These are phyloP conservation scores for Metallyticus violacea DNA, from an alignment of 2,888 invertebrate genomes.

Conservation along the genomic window DNA sequence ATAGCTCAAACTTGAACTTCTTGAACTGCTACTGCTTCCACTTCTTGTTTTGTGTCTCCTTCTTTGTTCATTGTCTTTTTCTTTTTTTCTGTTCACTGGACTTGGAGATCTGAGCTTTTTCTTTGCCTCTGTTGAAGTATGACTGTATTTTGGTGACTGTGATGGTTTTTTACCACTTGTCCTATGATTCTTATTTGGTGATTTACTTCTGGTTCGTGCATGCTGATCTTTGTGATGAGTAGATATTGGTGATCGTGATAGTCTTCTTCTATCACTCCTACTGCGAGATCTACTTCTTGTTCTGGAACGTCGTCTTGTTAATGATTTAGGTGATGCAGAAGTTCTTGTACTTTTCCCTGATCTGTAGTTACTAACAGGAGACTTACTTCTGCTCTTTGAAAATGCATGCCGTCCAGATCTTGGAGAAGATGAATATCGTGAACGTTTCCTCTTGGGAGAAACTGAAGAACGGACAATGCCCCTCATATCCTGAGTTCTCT, in stretches of 20 bases:
- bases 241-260: slow-evolving; percentile 8
- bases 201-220: slow-evolving; percentile 21
- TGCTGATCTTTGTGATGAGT: neutral
- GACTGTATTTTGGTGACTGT: slow-evolving; percentile 5
- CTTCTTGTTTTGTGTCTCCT: neutral
- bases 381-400: slow-evolving; percentile 34
- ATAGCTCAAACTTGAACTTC: slow-evolving; percentile 57
- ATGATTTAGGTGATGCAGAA: slow-evolving; percentile 9
- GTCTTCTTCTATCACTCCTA: neutral
- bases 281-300: neutral
- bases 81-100: neutral
- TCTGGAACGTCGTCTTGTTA: slow-evolving; percentile 2
- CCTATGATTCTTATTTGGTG: neutral
- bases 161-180: neutral
- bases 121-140: neutral
- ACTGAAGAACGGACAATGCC: neutral
- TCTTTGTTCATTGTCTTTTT: neutral
- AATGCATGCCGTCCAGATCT: slow-evolving; percentile 32
- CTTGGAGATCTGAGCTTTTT: slow-evolving; percentile 10
- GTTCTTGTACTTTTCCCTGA: slow-evolving; percentile 5
- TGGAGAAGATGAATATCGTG: slow-evolving; percentile 37
- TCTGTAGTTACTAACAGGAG: slow-evolving; percentile 22
- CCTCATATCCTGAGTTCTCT: neutral
- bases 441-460: slow-evolving; percentile 33
- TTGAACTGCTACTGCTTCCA: slow-evolving; percentile 2